A percentile compares a stretch with the other conserved stretches of the same genome.
Conservation (phyloP, 2,888 invertebrate species). For the Cosmorhoe ocellata region DNA sequence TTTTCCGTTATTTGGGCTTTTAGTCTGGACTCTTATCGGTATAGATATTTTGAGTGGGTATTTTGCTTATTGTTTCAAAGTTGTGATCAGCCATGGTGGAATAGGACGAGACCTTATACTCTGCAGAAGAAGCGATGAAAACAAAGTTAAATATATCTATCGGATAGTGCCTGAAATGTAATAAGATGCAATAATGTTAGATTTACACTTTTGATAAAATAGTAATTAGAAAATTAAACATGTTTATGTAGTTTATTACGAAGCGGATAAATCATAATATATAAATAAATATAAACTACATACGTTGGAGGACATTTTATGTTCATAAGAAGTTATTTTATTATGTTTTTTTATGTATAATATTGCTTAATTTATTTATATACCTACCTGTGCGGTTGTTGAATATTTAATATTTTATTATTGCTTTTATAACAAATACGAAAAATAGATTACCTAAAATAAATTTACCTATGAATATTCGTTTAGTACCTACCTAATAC, state of each 20-base stretch:
- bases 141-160: conserved; percentile 43
- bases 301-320: too few species aligned
- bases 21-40: conserved; percentile 1
- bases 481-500: too few species aligned
- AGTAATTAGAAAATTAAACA: neutral
- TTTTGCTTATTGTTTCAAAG: conserved; percentile 22
- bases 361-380: too few species aligned
- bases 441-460: too few species aligned
- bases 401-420: too few species aligned
- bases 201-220: conserved; percentile 13
- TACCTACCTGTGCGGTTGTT: too few species aligned
- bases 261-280: conserved; percentile 4
- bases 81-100: conserved; percentile 36
- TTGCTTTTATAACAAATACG: too few species aligned
- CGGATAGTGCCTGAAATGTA: conserved; percentile 54
- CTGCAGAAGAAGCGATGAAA: conserved; percentile 63
- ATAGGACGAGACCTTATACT: conserved; percentile 46
- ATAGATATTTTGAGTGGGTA: conserved; percentile 3
- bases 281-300: too few species aligned
- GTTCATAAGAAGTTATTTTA: too few species aligned
- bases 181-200: conserved; percentile 43
- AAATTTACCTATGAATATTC: too few species aligned
- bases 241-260: neutral
- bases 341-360: too few species aligned
- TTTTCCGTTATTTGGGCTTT: conserved; percentile 18